Evolutionary conservation across 2,888 invertebrate species (phyloP).

Genomic region (Mayetiola destructor): DNA sequence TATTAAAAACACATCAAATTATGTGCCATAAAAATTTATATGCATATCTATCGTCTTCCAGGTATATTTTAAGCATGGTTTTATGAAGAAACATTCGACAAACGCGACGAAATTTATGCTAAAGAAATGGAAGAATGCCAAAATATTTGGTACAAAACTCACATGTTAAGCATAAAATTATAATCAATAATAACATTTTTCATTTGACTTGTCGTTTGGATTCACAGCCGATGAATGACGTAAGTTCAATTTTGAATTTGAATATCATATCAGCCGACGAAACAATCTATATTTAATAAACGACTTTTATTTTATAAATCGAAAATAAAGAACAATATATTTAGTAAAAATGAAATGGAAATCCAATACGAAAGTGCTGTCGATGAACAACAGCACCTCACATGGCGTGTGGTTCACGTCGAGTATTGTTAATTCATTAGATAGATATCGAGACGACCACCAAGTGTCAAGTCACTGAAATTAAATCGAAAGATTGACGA

Average conservation of each 20-base stretch:
- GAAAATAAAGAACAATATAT: too few species aligned
- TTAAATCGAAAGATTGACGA: too few species aligned
- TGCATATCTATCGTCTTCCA: neutral
- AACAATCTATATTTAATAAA: too few species aligned
- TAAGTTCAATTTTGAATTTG: too few species aligned
- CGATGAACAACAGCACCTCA: neutral
- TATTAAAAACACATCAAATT: conserved; percentile 11
- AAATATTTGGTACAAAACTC: conserved; percentile 7
- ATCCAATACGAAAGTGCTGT: neutral
- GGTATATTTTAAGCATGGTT: neutral
- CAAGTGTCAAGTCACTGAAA: too few species aligned
- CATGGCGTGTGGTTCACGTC: conserved; percentile 6
- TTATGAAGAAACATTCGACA: neutral
- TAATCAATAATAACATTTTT: conserved; percentile 6
- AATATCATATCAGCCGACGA: too few species aligned
- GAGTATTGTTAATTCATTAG: too few species aligned
- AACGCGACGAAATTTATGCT: conserved; percentile 7
- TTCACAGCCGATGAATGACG: too few species aligned
- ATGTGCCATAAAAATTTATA: conserved; percentile 11
- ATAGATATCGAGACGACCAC: too few species aligned
- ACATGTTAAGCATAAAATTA: conserved; percentile 8
- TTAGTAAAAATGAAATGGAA: too few species aligned
- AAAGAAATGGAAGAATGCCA: conserved; percentile 4
- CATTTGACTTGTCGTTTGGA: too few species aligned
- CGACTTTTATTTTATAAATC: too few species aligned